Conservation (phyloP, 1,140 invertebrate genomes). For the Megalopta genalis region DNA sequence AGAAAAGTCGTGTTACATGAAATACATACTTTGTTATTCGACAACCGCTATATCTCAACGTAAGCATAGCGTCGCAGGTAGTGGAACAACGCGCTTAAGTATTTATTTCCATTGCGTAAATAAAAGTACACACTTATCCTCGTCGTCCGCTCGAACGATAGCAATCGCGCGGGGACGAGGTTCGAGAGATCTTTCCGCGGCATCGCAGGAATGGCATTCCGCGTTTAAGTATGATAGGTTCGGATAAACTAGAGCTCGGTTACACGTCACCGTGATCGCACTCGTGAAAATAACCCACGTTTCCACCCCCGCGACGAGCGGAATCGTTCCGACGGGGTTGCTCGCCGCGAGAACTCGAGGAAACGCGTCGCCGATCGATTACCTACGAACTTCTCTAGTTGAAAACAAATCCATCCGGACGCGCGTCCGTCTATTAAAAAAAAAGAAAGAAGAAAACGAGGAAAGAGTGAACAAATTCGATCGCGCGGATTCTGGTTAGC, state of each 20-base stretch:
- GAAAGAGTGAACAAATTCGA: not conserved
- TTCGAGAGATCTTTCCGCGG: constrained; percentile 23
- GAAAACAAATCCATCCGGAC: constrained; percentile 2
- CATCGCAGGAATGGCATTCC: too few species aligned
- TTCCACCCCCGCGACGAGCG: constrained; percentile 9
- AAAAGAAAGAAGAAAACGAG: too few species aligned
- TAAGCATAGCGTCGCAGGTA: constrained; percentile 52
- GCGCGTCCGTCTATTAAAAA: not conserved
- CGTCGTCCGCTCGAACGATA: constrained; percentile 48
- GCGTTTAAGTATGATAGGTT: constrained; percentile 18
- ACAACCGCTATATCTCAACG: constrained; percentile 61
- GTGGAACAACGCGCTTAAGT: constrained; percentile 56
- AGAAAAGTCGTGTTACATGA: constrained; percentile 54
- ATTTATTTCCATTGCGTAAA: constrained; percentile 51
- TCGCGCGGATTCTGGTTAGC: not conserved
- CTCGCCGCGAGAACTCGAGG: constrained; percentile 2
- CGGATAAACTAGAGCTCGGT: constrained; percentile 17
- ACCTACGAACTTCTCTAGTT: not conserved
- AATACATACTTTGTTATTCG: constrained; percentile 70
- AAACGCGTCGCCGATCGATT: not conserved
- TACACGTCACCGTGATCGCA: constrained; percentile 15
- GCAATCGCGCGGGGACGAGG: constrained; percentile 29
- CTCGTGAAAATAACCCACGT: constrained; percentile 7
- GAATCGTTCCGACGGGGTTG: not conserved
- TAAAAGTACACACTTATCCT: constrained; percentile 70